phyloP scores from a whole-genome alignment of 2,797 vertebrate species.

The Lophotriccus pileatus region DNA sequence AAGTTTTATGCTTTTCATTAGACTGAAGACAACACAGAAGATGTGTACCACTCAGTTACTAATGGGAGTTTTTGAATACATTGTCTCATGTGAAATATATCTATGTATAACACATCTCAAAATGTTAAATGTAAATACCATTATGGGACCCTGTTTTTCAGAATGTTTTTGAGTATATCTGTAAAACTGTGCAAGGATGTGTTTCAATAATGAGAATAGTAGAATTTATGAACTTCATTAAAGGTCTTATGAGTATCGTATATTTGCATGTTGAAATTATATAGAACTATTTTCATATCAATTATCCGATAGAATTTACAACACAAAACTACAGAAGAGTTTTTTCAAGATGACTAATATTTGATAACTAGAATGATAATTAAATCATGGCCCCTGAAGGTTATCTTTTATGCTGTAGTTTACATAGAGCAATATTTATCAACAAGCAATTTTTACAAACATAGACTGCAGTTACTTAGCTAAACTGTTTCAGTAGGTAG shows the following conservation, averaged over 20 bases:
- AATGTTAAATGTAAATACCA: background rate
- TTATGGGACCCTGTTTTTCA: background rate
- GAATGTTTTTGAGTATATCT: rapidly evolving
- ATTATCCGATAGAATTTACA: background rate
- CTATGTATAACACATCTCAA: background rate
- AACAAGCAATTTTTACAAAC: background rate
- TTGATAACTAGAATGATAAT: background rate
- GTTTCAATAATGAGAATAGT: background rate
- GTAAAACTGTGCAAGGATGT: background rate
- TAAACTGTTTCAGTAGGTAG: background rate
- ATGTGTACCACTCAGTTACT: rapidly evolving
- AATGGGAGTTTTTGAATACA: background rate
- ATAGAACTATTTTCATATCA: background rate
- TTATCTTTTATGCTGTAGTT: background rate
- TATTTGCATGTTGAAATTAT: background rate
- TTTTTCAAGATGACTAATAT: background rate
- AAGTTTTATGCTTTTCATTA: background rate
- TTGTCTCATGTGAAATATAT: background rate
- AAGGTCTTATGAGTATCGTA: background rate
- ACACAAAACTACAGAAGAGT: background rate
- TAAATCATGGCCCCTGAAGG: background rate
- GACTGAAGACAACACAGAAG: background rate
- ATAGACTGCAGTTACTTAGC: background rate
- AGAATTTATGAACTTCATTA: background rate
- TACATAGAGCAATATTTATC: background rate